phyloP scores from a whole-genome alignment of 2,797 vertebrate genomes.

The Cyclopterus lumpus region DNA sequence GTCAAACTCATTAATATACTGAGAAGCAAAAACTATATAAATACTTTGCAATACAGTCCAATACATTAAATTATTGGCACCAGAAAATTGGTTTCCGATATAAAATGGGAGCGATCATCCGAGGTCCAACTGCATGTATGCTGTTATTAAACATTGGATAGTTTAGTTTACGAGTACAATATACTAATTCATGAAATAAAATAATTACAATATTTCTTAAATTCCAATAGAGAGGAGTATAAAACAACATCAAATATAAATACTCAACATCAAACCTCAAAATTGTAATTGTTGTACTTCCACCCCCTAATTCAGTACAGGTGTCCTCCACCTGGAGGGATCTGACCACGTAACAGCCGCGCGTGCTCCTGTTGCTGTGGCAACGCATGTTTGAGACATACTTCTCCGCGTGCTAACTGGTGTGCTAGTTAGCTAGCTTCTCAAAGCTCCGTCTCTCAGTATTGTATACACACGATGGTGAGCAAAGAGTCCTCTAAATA shows the following conservation, averaged over 20 bases:
- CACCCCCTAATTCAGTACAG: neutral
- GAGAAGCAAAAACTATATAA: neutral
- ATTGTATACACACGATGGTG: neutral
- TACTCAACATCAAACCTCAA: too few species aligned
- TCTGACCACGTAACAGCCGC: neutral
- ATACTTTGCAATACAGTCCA: neutral
- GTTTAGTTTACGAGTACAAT: too few species aligned
- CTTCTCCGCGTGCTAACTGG: neutral
- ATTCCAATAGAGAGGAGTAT: neutral
- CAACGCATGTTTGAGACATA: neutral
- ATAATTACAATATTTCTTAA: neutral
- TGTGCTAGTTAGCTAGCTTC: neutral
- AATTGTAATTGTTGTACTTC: neutral
- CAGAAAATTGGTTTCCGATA: too few species aligned
- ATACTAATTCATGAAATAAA: too few species aligned
- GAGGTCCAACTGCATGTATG: too few species aligned
- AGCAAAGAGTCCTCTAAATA: neutral
- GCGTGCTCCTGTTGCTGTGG: constrained; percentile 1
- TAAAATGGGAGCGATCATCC: too few species aligned
- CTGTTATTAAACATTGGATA: too few species aligned
- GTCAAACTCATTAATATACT: constrained; percentile 13
- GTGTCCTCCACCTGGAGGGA: neutral
- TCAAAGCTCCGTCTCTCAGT: neutral
- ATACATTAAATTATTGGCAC: too few species aligned
- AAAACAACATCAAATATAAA: neutral